Conservation (phyloP, 2,113 vertebrate genomes). For the Otolemur garnettii region DNA sequence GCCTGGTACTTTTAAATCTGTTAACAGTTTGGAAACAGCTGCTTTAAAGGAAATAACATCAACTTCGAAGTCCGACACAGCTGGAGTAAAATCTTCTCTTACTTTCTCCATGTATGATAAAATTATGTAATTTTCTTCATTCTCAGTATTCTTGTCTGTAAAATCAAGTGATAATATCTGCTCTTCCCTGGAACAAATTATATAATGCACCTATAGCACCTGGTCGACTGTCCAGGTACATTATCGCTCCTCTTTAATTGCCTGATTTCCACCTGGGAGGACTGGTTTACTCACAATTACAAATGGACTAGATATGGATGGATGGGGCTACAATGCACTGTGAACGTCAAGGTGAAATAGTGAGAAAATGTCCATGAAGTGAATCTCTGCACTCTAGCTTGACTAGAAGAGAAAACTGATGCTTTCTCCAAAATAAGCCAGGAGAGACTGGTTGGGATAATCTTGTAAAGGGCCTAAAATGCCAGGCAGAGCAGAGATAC, state of each 20-base stretch:
- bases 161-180: background rate
- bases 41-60: background rate
- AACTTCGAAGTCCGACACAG: background rate
- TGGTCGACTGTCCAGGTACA: background rate
- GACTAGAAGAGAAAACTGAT: background rate
- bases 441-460: background rate
- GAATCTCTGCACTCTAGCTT: background rate
- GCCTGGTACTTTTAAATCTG: background rate
- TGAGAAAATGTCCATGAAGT: background rate
- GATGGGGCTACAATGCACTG: background rate
- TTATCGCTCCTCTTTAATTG: background rate
- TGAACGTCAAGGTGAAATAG: background rate
- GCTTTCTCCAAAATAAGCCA: background rate
- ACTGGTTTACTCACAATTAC: background rate
- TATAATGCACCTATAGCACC: background rate
- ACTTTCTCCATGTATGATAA: background rate
- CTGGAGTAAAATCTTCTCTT: background rate
- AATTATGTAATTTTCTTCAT: background rate
- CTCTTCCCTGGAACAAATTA: background rate
- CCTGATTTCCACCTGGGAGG: background rate
- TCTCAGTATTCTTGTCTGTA: background rate
- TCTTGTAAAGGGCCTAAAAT: background rate
- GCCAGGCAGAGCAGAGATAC: background rate
- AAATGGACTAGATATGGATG: background rate
- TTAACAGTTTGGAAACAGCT: slow-evolving; percentile 36